These are phyloP conservation scores for Eolophus roseicapilla DNA, from an alignment of 2,113 vertebrate species.

Conservation along the genomic window DNA sequence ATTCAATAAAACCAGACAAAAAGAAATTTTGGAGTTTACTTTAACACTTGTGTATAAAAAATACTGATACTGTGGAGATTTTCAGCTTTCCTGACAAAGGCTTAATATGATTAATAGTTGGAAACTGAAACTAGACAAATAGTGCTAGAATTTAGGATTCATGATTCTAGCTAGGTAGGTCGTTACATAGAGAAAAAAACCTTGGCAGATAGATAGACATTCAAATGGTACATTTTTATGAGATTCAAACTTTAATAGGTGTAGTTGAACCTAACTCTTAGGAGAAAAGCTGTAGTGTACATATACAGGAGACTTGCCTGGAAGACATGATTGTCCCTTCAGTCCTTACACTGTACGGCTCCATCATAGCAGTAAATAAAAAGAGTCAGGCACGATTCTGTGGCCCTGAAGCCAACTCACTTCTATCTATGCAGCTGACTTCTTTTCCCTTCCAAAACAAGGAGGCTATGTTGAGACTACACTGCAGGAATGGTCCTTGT, in stretches of 20 bases:
- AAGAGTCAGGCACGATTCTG: not conserved
- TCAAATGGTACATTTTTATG: not conserved
- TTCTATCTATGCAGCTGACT: no score
- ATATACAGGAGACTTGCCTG: not conserved
- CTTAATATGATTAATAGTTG: not conserved
- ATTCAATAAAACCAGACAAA: not conserved
- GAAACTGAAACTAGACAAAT: not conserved
- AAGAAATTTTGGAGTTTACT: not conserved
- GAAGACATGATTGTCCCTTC: not conserved
- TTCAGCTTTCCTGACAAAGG: not conserved
- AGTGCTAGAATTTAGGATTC: not conserved
- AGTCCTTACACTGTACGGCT: not conserved
- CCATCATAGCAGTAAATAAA: not conserved
- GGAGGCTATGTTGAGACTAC: not conserved
- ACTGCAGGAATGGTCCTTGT: not conserved
- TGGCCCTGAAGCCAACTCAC: not conserved
- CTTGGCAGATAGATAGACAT: not conserved
- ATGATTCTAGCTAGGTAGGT: not conserved
- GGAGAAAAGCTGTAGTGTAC: not conserved
- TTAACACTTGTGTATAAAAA: not conserved
- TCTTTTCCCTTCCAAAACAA: not conserved
- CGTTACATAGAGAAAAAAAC: not conserved
- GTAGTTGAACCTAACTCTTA: not conserved
- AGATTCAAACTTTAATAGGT: not conserved
- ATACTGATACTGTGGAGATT: not conserved